phyloP scores from a whole-genome alignment of 1,140 invertebrate genomes.

The Ceratina japonica region DNA sequence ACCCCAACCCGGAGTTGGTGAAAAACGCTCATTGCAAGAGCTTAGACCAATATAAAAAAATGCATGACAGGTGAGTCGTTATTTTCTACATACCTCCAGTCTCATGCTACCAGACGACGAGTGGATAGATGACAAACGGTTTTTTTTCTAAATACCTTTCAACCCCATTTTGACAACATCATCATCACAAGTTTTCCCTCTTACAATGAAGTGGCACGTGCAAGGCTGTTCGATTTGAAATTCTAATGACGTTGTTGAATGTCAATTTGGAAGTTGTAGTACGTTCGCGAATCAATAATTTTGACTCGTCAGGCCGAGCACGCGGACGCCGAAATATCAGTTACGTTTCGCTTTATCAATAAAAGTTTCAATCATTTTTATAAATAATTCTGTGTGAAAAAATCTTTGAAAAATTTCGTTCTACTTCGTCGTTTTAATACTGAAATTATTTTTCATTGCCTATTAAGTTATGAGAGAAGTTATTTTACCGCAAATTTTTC shows the following conservation, averaged over 20 bases:
- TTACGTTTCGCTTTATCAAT: not conserved
- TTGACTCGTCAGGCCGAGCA: not conserved
- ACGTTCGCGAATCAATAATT: conserved; percentile 24
- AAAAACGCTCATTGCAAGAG: conserved; percentile 85
- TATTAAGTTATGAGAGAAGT: not conserved
- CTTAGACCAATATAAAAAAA: conserved; percentile 88
- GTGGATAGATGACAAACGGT: not conserved
- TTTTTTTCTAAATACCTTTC: not conserved
- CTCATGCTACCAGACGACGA: no score
- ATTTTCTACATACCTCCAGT: conserved; percentile 11
- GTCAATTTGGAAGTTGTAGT: not conserved
- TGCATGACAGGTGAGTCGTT: conserved; percentile 84
- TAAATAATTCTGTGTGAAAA: not conserved
- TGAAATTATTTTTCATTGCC: not conserved
- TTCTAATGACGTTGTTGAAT: not conserved
- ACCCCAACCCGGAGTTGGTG: conserved; percentile 82
- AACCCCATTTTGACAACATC: not conserved
- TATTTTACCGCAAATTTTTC: not conserved
- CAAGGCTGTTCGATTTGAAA: not conserved
- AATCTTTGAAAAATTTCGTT: not conserved
- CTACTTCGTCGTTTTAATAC: not conserved
- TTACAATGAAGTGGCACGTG: no score
- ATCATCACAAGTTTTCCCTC: no score
- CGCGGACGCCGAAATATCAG: not conserved
- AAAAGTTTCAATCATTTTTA: not conserved